These are phyloP conservation scores for Deroptyus accipitrinus DNA, from an alignment of 2,113 vertebrate genomes.

Conservation along the genomic window DNA sequence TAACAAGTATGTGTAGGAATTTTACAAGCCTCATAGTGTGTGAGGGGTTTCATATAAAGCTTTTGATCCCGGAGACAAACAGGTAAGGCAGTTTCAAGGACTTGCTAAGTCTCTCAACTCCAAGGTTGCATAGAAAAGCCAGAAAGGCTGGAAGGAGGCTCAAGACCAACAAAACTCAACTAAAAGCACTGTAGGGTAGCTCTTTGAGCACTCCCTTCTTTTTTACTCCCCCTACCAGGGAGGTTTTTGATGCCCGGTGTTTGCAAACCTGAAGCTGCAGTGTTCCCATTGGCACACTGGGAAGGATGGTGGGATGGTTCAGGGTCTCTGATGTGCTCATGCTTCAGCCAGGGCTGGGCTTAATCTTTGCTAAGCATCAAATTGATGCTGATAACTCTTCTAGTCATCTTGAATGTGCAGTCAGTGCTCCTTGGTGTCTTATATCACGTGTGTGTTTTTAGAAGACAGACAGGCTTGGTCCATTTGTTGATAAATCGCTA, in stretches of 20 bases:
- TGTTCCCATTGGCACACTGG: neutral
- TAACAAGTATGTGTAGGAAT: neutral
- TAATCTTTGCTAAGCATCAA: neutral
- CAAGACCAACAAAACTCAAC: neutral
- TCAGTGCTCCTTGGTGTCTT: neutral
- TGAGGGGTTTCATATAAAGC: neutral
- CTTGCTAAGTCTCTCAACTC: neutral
- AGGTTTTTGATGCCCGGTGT: neutral
- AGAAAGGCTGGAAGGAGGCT: neutral
- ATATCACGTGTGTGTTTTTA: neutral
- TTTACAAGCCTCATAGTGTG: fast-evolving
- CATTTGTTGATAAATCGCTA: neutral
- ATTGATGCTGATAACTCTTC: neutral
- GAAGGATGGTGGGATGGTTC: neutral
- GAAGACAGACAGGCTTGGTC: neutral
- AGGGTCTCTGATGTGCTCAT: neutral
- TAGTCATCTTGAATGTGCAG: neutral
- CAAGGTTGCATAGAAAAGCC: neutral
- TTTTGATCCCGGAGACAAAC: neutral
- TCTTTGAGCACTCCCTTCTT: neutral
- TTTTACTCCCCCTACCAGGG: neutral
- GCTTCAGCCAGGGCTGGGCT: neutral
- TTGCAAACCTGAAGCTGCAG: neutral
- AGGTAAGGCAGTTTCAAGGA: neutral
- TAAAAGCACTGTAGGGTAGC: neutral